phyloP scores from a whole-genome alignment of 2,797 vertebrate genomes.

The Cyprinodon diabolis region DNA sequence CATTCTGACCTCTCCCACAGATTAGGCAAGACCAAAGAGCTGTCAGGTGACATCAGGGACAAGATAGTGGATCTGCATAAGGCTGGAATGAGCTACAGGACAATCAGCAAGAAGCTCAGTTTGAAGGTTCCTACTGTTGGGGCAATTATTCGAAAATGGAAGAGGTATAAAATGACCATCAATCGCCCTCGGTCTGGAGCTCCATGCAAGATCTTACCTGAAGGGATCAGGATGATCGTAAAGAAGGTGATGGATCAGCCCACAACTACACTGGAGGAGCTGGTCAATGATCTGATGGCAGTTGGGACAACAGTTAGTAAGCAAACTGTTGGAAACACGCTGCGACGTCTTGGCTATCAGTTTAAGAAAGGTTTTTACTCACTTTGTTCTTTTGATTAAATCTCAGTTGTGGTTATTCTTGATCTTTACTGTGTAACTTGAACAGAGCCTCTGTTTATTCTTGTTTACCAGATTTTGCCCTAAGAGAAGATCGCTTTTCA shows the following conservation, averaged over 20 bases:
- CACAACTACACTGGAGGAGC: constrained; percentile 4
- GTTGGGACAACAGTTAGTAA: background rate
- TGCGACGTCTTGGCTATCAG: constrained; percentile 3
- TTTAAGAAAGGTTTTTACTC: background rate
- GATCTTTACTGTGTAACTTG: background rate
- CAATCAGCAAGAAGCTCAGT: background rate
- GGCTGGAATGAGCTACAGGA: constrained; percentile 1
- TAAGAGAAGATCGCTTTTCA: constrained; percentile 74
- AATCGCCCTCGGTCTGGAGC: constrained; percentile 4
- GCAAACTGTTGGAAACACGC: background rate
- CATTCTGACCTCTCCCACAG: constrained; percentile 2
- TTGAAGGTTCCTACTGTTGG: constrained; percentile 4
- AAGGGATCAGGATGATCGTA: background rate
- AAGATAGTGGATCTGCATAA: constrained; percentile 7
- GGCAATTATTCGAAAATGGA: constrained; percentile 5
- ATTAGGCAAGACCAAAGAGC: constrained; percentile 2
- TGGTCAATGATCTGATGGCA: constrained; percentile 6
- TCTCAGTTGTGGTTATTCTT: background rate
- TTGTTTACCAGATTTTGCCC: constrained; percentile 69
- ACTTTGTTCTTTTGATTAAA: background rate
- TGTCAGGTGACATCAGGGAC: background rate
- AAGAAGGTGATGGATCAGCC: constrained; percentile 1
- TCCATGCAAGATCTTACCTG: constrained; percentile 5
- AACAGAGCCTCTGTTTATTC: constrained; percentile 18
- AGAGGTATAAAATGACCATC: background rate